Evolutionary conservation across 2,113 vertebrate species (phyloP).

Genomic region (Anguilla rostrata): DNA sequence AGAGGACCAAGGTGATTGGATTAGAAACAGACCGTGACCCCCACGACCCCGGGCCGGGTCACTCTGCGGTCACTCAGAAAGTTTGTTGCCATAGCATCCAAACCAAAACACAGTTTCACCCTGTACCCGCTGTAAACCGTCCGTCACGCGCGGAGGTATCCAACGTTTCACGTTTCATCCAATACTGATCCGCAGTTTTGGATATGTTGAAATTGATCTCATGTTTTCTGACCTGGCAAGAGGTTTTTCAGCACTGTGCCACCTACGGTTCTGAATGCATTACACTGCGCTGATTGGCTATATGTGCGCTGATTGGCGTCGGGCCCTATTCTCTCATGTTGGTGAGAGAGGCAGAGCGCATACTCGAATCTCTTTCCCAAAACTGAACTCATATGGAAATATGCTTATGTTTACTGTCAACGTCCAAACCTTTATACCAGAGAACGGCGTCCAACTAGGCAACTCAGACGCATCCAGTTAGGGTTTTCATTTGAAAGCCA

Average conservation of each 20-base stretch:
- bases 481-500: too few relatives aligned
- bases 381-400: not conserved
- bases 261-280: not conserved
- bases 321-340: not conserved
- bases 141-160: conserved; percentile 23
- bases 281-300: not conserved
- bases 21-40: conserved; percentile 46
- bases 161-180: conserved; percentile 15
- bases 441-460: too few relatives aligned
- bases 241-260: not conserved
- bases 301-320: not conserved
- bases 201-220: not conserved
- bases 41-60: conserved; percentile 51
- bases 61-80: conserved; percentile 52
- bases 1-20: conserved; percentile 23
- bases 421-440: too few relatives aligned
- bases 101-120: conserved; percentile 54
- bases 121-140: conserved; percentile 43
- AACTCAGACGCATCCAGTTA: too few relatives aligned
- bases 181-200: conserved; percentile 21
- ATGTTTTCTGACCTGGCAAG: not conserved
- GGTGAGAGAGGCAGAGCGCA: not conserved
- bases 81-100: conserved; percentile 60
- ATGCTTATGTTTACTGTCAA: too few relatives aligned
- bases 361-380: not conserved